phyloP scores from a whole-genome alignment of 2,888 invertebrate species.

The Piscicola geometra region DNA sequence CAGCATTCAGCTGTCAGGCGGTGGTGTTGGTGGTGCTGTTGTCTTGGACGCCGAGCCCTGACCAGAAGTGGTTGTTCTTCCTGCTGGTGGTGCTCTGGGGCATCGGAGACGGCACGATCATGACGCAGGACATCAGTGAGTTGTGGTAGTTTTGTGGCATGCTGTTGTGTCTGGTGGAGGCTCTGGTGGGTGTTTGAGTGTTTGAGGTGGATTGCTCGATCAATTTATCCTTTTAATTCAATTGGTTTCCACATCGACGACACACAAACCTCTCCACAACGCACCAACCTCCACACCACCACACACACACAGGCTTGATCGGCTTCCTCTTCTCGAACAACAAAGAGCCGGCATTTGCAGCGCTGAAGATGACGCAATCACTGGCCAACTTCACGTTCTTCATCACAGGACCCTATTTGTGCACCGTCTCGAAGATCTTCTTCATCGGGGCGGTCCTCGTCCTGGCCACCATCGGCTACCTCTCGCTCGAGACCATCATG shows the following conservation, averaged over 20 bases:
- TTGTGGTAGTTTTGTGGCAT: background rate
- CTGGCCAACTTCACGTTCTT: slow-evolving; percentile 45
- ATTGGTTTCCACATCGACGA: background rate
- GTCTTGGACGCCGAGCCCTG: slow-evolving; percentile 48
- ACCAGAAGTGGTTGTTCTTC: slow-evolving; percentile 45
- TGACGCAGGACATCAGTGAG: slow-evolving; percentile 53
- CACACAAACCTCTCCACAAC: background rate
- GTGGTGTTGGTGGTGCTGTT: slow-evolving; percentile 47
- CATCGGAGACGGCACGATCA: slow-evolving; percentile 52
- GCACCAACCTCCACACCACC: background rate
- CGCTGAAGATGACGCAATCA: slow-evolving; percentile 50
- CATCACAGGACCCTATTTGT: slow-evolving; percentile 46
- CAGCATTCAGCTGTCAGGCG: slow-evolving; percentile 48
- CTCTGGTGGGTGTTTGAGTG: background rate
- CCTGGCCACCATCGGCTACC: slow-evolving; percentile 45
- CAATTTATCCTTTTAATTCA: background rate
- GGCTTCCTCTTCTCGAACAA: slow-evolving; percentile 50
- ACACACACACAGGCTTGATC: slow-evolving; percentile 47
- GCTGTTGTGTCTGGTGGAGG: background rate
- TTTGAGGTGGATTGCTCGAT: background rate
- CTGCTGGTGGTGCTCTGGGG: slow-evolving; percentile 51
- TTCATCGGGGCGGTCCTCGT: slow-evolving; percentile 45
- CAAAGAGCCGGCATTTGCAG: slow-evolving; percentile 52
- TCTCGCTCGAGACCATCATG: slow-evolving; percentile 46
- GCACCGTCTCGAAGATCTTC: slow-evolving; percentile 48